Evolutionary conservation across 2,113 vertebrate genomes (phyloP).

Genomic region (Desmodus rotundus): DNA sequence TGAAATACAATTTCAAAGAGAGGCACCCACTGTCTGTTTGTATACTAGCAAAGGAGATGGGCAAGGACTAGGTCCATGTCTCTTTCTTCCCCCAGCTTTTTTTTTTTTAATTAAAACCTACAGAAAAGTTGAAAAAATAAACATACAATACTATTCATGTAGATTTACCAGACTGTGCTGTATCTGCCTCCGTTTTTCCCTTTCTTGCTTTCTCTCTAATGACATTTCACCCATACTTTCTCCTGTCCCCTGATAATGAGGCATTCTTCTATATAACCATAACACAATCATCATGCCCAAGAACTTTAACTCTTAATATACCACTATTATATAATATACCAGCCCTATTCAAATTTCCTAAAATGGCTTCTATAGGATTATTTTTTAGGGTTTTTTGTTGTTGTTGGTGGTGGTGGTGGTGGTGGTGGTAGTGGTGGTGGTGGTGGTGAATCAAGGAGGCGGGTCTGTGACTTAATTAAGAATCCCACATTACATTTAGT

Average conservation of each 20-base stretch:
- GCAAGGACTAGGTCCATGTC: not conserved
- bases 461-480: not conserved
- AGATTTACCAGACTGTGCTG: not conserved
- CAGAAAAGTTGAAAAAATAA: not conserved
- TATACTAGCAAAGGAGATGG: not conserved
- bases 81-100: not conserved
- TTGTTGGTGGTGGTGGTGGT: not conserved
- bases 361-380: not conserved
- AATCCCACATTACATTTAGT: not conserved
- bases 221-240: not conserved
- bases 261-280: not conserved
- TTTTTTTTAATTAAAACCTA: not conserved
- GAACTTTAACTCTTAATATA: not conserved
- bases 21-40: not conserved
- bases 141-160: not conserved
- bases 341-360: not conserved
- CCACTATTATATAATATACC: not conserved
- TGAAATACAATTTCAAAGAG: not conserved
- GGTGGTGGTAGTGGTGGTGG: not conserved
- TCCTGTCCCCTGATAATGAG: not conserved
- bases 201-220: not conserved
- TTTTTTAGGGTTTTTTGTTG: not conserved
- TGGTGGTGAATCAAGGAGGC: not conserved
- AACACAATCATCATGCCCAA: not conserved
- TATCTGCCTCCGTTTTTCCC: not conserved